These are phyloP conservation scores for Torymus tubicola DNA, from an alignment of 2,888 invertebrate genomes.

Conservation along the genomic window DNA sequence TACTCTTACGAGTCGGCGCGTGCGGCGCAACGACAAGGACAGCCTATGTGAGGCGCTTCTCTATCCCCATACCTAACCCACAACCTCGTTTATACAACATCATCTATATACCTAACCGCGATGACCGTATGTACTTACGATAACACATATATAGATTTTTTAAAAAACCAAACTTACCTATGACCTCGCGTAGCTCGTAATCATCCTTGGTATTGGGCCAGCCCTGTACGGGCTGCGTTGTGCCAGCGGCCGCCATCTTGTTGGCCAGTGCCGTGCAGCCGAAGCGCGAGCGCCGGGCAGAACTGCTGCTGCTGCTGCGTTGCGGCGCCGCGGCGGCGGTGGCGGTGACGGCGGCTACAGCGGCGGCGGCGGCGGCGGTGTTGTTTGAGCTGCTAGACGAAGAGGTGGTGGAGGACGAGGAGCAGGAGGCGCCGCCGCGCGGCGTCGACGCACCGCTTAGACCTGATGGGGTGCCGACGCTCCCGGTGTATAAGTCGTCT, in stretches of 20 bases:
- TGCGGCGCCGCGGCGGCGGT: conserved; percentile 38
- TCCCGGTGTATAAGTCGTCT: no score
- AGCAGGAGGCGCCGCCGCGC: not conserved
- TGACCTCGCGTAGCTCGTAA: conserved; percentile 95
- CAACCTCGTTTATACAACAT: no score
- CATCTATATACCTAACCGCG: no score
- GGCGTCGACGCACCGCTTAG: not conserved
- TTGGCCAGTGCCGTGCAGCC: conserved; percentile 79
- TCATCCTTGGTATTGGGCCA: conserved; percentile 96
- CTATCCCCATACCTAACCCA: no score
- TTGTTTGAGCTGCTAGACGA: conserved; percentile 31
- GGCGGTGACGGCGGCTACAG: conserved; percentile 36
- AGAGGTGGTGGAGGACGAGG: conserved; percentile 1
- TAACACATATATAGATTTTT: not conserved
- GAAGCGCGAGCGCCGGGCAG: conserved; percentile 76
- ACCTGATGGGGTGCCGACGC: no score
- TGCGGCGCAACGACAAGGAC: no score
- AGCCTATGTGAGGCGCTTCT: no score
- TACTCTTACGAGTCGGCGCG: no score
- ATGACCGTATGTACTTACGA: not conserved
- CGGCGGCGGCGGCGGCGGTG: conserved; percentile 37
- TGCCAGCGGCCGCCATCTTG: conserved; percentile 79
- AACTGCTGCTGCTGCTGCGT: conserved; percentile 59
- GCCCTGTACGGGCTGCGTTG: conserved; percentile 77
- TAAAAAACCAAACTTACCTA: conserved; percentile 81